These are phyloP conservation scores for Meiosimyza decipiens DNA, from an alignment of 2,888 invertebrate genomes.

Conservation along the genomic window DNA sequence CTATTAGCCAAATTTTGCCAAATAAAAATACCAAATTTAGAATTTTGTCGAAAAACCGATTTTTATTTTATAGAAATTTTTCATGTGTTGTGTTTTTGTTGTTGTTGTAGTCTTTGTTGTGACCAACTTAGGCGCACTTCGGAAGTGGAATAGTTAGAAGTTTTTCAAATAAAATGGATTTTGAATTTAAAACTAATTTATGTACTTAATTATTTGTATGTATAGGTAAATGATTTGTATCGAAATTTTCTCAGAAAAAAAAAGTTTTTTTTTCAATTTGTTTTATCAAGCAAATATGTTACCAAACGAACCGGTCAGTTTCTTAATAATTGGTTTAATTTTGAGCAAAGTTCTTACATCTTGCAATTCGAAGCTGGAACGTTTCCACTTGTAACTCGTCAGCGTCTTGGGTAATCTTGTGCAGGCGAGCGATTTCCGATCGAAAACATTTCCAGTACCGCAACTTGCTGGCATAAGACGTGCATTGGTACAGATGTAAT, in stretches of 20 bases:
- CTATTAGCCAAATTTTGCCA: neutral
- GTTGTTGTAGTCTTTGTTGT: neutral
- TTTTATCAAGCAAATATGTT: slow-evolving; percentile 13
- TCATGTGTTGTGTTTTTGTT: too few species aligned
- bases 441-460: slow-evolving; percentile 38
- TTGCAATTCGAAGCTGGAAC: neutral
- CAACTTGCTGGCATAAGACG: slow-evolving; percentile 47
- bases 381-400: too few species aligned
- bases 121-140: slow-evolving; percentile 9
- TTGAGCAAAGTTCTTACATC: slow-evolving; percentile 27
- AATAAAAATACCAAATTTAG: slow-evolving; percentile 14
- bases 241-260: neutral
- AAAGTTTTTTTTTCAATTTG: neutral
- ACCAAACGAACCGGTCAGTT: slow-evolving; percentile 15
- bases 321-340: slow-evolving; percentile 17
- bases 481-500: slow-evolving; percentile 46
- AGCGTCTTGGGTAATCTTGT: too few species aligned
- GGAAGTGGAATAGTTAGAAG: slow-evolving; percentile 26
- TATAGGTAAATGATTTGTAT: neutral
- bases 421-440: neutral
- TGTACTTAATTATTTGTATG: too few species aligned
- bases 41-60: slow-evolving; percentile 8
- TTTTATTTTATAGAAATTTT: slow-evolving; percentile 6
- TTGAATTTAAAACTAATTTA: too few species aligned
- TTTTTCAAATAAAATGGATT: slow-evolving; percentile 1